These are phyloP conservation scores for Thalassaphorura encarpata DNA, from an alignment of 1,140 invertebrate species.

Conservation along the genomic window DNA sequence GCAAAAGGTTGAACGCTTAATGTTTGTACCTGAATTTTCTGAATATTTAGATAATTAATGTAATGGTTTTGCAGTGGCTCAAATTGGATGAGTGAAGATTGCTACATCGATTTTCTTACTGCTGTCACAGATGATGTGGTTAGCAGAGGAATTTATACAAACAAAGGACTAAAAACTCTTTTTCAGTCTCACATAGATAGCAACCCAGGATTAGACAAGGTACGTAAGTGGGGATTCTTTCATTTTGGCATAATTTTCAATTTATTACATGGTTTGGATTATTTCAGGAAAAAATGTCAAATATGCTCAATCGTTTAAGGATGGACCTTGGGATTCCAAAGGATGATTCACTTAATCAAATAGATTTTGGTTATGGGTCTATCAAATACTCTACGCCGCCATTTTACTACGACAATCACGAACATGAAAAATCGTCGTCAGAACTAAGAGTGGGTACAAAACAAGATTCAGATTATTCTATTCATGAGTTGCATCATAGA, in stretches of 20 bases:
- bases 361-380: conserved; percentile 30
- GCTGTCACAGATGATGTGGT: conserved; percentile 46
- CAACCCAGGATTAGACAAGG: conserved; percentile 31
- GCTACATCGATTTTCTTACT: conserved; percentile 43
- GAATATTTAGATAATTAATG: not conserved
- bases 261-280: not conserved
- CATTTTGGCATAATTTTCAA: no score
- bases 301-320: conserved; percentile 21
- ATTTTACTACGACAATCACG: no score
- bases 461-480: not conserved
- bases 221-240: no score
- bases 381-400: conserved; percentile 18
- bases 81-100: conserved; percentile 33
- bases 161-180: conserved; percentile 40
- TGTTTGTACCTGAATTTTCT: not conserved
- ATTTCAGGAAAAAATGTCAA: conserved; percentile 23
- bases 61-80: not conserved
- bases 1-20: not conserved
- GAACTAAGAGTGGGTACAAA: not conserved
- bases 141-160: conserved; percentile 41
- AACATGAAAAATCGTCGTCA: not conserved
- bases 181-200: conserved; percentile 40
- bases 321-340: conserved; percentile 32
- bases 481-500: not conserved
- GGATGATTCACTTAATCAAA: conserved; percentile 26